phyloP scores from a whole-genome alignment of 1,140 invertebrate genomes.

The Solen grandis region DNA sequence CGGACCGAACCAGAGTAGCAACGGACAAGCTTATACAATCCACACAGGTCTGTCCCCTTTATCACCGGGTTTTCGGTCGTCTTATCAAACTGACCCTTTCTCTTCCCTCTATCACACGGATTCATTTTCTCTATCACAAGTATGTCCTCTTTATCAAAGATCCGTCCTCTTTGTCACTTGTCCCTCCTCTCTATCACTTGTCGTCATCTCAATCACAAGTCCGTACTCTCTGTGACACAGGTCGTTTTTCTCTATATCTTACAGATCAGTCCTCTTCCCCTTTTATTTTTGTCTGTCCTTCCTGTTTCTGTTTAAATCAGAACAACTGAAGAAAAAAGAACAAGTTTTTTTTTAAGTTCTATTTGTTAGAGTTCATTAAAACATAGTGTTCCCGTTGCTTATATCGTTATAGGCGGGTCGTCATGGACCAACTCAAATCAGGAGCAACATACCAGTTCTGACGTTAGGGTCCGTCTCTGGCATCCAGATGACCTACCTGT shows the following conservation, averaged over 20 bases:
- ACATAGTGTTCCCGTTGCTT: no score
- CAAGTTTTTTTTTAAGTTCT: no score
- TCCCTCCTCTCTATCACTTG: neutral
- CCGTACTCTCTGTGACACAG: neutral
- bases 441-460: conserved; percentile 4
- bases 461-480: conserved; percentile 29
- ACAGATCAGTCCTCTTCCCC: neutral
- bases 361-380: no score
- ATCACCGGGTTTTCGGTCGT: neutral
- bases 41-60: conserved; percentile 2
- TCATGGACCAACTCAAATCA: conserved; percentile 23
- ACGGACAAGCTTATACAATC: conserved; percentile 21
- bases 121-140: no score
- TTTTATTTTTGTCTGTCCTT: neutral
- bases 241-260: neutral
- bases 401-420: neutral
- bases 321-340: no score
- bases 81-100: neutral
- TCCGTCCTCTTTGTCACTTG: neutral
- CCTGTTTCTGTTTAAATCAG: no score
- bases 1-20: conserved; percentile 8
- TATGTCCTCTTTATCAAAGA: no score
- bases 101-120: no score
- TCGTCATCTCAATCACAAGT: neutral
- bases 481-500: conserved; percentile 2